Evolutionary conservation across 1,140 invertebrate genomes (phyloP), one percentile per base, ranked within the genome.

Genomic region (Drosophila serrata): DNA sequence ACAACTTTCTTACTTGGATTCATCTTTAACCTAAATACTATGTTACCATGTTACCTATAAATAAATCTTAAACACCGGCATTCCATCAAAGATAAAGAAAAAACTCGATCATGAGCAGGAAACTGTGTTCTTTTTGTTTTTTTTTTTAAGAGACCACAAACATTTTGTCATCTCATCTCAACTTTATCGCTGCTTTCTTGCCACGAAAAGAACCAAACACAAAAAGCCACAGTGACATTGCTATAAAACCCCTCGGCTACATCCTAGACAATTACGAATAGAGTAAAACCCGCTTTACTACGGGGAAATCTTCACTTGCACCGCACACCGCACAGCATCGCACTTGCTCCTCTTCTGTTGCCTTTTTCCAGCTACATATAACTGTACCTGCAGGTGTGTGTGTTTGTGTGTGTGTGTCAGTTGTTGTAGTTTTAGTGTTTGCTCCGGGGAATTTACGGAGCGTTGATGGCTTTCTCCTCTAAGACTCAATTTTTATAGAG

Each of bases 391-490:
- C 74, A 82, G 81, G 81, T 82, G 82, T 74, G 51, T n/a, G n/a
- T n/a, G n/a, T n/a, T n/a, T n/a, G n/a, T n/a, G n/a, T n/a, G n/a
- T n/a, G n/a, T n/a, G n/a, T 62, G 49, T 68, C 51, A 12, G 74
- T 43, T 57, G 59, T 53, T 77, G 72, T 63, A 81, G 62, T 77
- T 77, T 82, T 76, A 67, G 67, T 84, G 77, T 58, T 69, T 40
- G 75, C 70, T 81, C 56, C 45, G 70, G 82, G 84, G 84, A 72
- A 73, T 65, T 84, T 55, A 80, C 73, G 78, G 67, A 75, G 72
- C 68, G 82, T 85, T 85, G 82, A 85, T 86, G 84, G 82, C 82
- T 86, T 86, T 86, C 82, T 86, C 82, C 78, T 61, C 55, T 48
- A 68, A 69, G 65, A 65, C 35, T 65, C 45, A 48, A 49, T 17